Base-by-base conservation (phyloP, 2,113 vertebrate species). In the Ophiodon elongatus region DNA sequence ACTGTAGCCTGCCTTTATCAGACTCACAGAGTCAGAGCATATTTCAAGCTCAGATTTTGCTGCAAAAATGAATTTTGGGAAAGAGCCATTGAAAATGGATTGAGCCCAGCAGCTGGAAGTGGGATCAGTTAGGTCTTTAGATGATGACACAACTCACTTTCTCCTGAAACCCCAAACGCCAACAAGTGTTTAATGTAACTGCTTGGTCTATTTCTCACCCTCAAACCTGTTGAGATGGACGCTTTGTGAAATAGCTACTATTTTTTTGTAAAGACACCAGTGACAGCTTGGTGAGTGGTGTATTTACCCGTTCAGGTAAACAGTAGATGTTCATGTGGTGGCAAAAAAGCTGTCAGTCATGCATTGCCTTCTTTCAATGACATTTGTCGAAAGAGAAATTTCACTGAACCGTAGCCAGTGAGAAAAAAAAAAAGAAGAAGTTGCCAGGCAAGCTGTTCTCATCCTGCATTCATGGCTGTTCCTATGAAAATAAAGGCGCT, bases 71-170 rank as follows among this genome's bases (percentile, higher is more conserved):
- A 0, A 68, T 68, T 68, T 33, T 33, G 27, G 29, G 29, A 41
- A 45, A 5, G 7, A 54, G 29, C 39, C 31, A 65, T 17, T 29
- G 13, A 17, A 52, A 27, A 65, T 23, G 2, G 33, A 29, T 27
- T 8, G n/a, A 76, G 33, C 52, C 27, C 27, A 45, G 13, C 35
- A 77, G 52, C 21, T 25, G 15, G 29, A 45, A 57, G 47, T 29
- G 35, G 33, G 47, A 56, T 27, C 74, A 66, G n/a, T 25, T 19
- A 41, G 47, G 27, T 45, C 35, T 78, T 57, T n/a, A 67, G 50
- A 57, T 68, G 50, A 57, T 67, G 63, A 77, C 63, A 43, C 8
- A 21, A 57, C 52, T 68, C 19, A 7, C 27, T 2, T 1, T 66
- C 64, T 56, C 15, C 35, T 67, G 25, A 41, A 77, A 43, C 19